Conservation (phyloP, 1,140 invertebrate species). For the Zaprionus capensis region DNA sequence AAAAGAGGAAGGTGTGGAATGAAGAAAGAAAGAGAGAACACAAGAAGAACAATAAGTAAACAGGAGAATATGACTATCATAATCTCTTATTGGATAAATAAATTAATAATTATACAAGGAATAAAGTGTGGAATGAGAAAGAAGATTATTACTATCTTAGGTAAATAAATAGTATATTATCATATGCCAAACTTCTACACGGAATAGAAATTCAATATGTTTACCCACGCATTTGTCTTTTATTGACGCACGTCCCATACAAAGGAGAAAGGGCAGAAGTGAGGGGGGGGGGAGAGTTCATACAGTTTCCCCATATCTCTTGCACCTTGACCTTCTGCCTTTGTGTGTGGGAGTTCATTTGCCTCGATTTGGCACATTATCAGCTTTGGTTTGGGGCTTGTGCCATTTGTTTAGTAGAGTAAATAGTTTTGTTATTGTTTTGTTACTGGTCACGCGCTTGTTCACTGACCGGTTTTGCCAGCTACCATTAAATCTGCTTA, state of each 20-base stretch:
- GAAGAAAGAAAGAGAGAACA: no score
- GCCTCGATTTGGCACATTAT: not conserved
- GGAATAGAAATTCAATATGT: not conserved
- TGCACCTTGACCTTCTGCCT: slow-evolving; percentile 22
- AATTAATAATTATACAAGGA: not conserved
- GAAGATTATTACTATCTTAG: not conserved
- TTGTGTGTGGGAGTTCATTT: slow-evolving; percentile 16
- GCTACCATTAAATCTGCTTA: not conserved
- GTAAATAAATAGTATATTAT: not conserved
- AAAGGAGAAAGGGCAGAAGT: not conserved
- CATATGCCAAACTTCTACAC: not conserved
- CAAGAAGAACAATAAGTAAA: no score
- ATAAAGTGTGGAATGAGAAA: no score
- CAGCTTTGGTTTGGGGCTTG: not conserved
- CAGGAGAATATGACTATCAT: not conserved
- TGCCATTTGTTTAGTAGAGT: not conserved
- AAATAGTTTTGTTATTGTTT: slow-evolving; percentile 26
- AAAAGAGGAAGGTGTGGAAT: no score
- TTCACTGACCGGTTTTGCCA: slow-evolving; percentile 37
- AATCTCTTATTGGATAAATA: not conserved
- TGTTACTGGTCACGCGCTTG: slow-evolving; percentile 33
- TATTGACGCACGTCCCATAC: not conserved
- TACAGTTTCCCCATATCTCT: not conserved
- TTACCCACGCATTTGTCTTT: not conserved
- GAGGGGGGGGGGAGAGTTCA: not conserved